Evolutionary conservation across 1,140 invertebrate species (phyloP), one percentile per base, ranked within the genome.

Genomic region (Drosophila lowei): DNA sequence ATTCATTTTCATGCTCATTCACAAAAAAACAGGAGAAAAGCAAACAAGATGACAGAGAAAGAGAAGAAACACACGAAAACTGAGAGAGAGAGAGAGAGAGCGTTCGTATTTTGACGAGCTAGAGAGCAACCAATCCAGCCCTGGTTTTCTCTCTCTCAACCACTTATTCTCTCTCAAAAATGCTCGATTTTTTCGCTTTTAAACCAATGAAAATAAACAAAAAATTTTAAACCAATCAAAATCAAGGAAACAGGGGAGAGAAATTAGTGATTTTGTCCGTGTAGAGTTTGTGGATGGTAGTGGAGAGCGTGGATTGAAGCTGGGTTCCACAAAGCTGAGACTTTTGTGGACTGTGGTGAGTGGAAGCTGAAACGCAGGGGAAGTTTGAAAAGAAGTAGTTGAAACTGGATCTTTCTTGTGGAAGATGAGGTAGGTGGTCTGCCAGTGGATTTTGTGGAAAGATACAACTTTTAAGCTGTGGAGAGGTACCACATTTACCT

Each of bases 1-100:
- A 89, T 88, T 88, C 83, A 88, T 77, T 77, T 76, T 77, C 84
- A 84, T 68, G 74, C 81, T 78, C 70, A 81, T 75, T 77, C 62
- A 58, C 48, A 62, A 63, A 58, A 42, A 55, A 52, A 72, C 15
- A 23, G 48, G 70, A 44, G 63, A 46, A 72, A 50, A 60, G 62
- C 60, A 73, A 72, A 56, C 46, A 62, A 28, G 11, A 55, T 47
- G 62, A 21, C 62, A 48, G 28, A n/a, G 43, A 57, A 46, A 34
- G 3, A n/a, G 15, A 47, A 25, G 48, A 49, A 8, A 28, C 11
- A 11, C 11, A 11, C 3, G 7, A 48, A 43, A 52, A 41, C 15
- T 16, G 18, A 48, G n/a, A 34, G 30, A 48, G 16, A 34, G 30
- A 48, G 16, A 34, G 30, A n/a, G 38, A 48, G 16, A 34, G 18